Conservation (phyloP, 1,140 invertebrate species). For the Neoseiulus cucumeris region DNA sequence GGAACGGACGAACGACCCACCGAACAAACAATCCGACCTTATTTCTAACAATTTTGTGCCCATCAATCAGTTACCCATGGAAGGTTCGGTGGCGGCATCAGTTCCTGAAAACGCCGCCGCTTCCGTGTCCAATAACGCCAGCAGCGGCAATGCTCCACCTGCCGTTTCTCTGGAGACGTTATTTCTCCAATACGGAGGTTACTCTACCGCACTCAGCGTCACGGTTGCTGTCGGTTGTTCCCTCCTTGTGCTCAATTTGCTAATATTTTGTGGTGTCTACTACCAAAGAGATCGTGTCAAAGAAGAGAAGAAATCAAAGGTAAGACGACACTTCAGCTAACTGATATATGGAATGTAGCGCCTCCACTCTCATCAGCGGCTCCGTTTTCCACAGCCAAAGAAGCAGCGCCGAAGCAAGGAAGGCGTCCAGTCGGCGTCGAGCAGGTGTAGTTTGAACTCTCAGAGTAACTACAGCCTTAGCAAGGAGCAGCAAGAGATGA, state of each 20-base stretch:
- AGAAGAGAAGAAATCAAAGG: slow-evolving; percentile 9
- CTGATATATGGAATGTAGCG: too few relatives aligned
- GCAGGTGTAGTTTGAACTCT: neutral
- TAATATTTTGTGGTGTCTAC: slow-evolving; percentile 77
- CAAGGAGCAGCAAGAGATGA: slow-evolving; percentile 9
- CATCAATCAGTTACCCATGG: neutral
- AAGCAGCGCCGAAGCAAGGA: slow-evolving; percentile 2
- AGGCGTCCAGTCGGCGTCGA: slow-evolving; percentile 2
- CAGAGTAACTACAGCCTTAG: slow-evolving; percentile 1
- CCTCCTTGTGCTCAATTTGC: slow-evolving; percentile 64
- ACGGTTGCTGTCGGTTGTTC: slow-evolving; percentile 77
- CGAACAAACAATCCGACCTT: too few relatives aligned
- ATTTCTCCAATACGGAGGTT: slow-evolving; percentile 44
- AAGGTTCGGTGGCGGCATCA: slow-evolving; percentile 8
- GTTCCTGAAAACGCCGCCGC: slow-evolving; percentile 15
- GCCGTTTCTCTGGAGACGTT: neutral
- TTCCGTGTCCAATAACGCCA: neutral
- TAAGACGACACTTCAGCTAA: too few relatives aligned
- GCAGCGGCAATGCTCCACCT: slow-evolving; percentile 25
- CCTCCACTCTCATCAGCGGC: too few relatives aligned
- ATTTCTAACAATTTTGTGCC: too few relatives aligned
- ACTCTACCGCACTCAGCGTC: slow-evolving; percentile 69
- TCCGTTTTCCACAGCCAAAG: neutral
- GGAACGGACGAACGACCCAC: too few relatives aligned
- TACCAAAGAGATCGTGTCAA: slow-evolving; percentile 44